Percentiles rank a stretch among this genome's conserved stretches.
phyloP scores from a whole-genome alignment of 2,888 invertebrate species.

The Sesamia inferens region DNA sequence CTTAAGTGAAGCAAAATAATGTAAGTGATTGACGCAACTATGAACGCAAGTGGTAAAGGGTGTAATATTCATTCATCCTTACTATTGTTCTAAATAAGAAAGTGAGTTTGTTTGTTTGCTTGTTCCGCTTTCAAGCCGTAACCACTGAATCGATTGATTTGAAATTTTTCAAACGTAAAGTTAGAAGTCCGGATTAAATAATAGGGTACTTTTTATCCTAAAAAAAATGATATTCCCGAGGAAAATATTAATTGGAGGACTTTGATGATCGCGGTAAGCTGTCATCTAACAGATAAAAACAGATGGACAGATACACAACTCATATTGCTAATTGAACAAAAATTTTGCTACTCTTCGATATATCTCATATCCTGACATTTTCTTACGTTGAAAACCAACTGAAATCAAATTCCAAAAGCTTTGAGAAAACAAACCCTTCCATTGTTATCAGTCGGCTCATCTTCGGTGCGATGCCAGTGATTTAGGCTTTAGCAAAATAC shows the following conservation, averaged over 20 bases:
- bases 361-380: constrained; percentile 2
- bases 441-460: constrained; percentile 50
- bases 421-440: constrained; percentile 25
- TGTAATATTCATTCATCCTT: no score
- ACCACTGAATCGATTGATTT: no score
- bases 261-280: not conserved
- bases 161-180: no score
- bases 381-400: constrained; percentile 1
- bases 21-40: not conserved
- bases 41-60: no score
- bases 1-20: not conserved
- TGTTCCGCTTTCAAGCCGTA: no score
- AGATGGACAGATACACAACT: not conserved
- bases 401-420: constrained; percentile 27
- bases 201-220: no score
- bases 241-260: not conserved
- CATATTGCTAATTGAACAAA: not conserved
- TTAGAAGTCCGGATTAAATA: no score
- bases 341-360: not conserved
- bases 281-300: not conserved
- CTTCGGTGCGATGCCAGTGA: constrained; percentile 34
- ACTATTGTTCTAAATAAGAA: no score
- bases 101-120: no score
- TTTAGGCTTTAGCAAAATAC: constrained; percentile 33
- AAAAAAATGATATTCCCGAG: no score